Percentiles rank a stretch among this genome's conserved stretches.
phyloP scores from a whole-genome alignment of 2,113 vertebrate species.

The Epinephelus fuscoguttatus region DNA sequence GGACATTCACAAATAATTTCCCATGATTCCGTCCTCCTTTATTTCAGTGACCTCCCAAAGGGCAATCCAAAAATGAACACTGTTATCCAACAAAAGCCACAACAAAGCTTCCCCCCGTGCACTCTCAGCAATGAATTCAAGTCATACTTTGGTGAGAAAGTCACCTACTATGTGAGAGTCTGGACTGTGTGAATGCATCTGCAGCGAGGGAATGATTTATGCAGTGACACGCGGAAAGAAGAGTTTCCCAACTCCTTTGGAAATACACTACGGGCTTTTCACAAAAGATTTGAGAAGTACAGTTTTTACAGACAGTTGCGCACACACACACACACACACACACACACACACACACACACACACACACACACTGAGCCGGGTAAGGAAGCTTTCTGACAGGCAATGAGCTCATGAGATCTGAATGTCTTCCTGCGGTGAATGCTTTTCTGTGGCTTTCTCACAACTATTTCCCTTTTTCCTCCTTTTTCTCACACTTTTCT shows the following conservation, averaged over 20 bases:
- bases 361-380: slow-evolving; percentile 37
- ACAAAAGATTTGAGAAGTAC: slow-evolving; percentile 50
- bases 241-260: slow-evolving; percentile 46
- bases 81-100: slow-evolving; percentile 38
- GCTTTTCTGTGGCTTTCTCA: slow-evolving; percentile 66
- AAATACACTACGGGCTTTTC: slow-evolving; percentile 60
- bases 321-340: slow-evolving; percentile 14
- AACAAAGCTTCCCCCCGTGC: slow-evolving; percentile 35
- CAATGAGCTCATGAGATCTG: slow-evolving; percentile 80
- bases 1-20: slow-evolving; percentile 66
- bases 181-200: slow-evolving; percentile 30
- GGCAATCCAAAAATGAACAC: slow-evolving; percentile 41
- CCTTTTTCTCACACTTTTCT: slow-evolving; percentile 32
- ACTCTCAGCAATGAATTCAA: slow-evolving; percentile 28
- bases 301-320: slow-evolving; percentile 32
- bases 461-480: slow-evolving; percentile 45
- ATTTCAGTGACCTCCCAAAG: slow-evolving; percentile 27
- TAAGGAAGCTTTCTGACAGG: slow-evolving; percentile 67
- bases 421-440: slow-evolving; percentile 76
- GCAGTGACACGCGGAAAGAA: slow-evolving; percentile 44
- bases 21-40: slow-evolving; percentile 46
- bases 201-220: slow-evolving; percentile 44
- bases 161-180: neutral
- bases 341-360: neutral
- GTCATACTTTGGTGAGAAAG: slow-evolving; percentile 45